Base-by-base conservation (phyloP, 2,113 vertebrate species). In the Ictalurus furcatus region DNA sequence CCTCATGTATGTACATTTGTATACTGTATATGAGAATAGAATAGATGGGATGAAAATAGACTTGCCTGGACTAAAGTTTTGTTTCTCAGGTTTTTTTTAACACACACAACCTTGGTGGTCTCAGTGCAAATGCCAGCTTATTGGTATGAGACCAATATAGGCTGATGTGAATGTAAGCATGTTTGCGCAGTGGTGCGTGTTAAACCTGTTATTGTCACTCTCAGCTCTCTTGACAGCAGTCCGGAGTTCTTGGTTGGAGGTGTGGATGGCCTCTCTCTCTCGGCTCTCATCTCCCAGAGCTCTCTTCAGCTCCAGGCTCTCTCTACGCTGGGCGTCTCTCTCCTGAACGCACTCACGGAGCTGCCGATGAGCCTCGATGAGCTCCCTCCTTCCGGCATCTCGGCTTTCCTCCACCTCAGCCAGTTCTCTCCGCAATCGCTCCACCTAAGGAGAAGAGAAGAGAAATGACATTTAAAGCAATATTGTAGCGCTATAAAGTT, bases 191-290 rank as follows among this genome's bases (percentile, higher is more conserved):
- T 34, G 76, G 14, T 59, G 52, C 59, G 6, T 74, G 8, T 73
- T 48, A 1, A 89, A 97, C 97, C 96, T 97, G 96, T 92, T 97
- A 90, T 94, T 96, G 88, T 97, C 96, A n/a, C 94, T 95, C 90
- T 97, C 95, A 0, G 92, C 92, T 89, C 88, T 94, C 91, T 93
- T 95, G 79, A 97, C 37, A 3, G 92, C 87, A 1, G 92, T 92
- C 84, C 95, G 92, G 4, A 98, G 96, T 82, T 96, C 92, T 12
- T 92, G 85, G 87, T 97, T 97, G 48, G 96, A 97, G 3, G 80
- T 61, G 48, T 94, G 95, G 86, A 97, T 92, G 74, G 94, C 85
- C 3, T 96, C 95, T 81, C 94, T 97, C 88, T 97, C 96, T 0
- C 91, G 92, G 88, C 88, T 93, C 89, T 95, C 94, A 1, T 96